These are phyloP conservation scores for Lapara coniferarum DNA, from an alignment of 2,888 invertebrate species.

Conservation along the genomic window DNA sequence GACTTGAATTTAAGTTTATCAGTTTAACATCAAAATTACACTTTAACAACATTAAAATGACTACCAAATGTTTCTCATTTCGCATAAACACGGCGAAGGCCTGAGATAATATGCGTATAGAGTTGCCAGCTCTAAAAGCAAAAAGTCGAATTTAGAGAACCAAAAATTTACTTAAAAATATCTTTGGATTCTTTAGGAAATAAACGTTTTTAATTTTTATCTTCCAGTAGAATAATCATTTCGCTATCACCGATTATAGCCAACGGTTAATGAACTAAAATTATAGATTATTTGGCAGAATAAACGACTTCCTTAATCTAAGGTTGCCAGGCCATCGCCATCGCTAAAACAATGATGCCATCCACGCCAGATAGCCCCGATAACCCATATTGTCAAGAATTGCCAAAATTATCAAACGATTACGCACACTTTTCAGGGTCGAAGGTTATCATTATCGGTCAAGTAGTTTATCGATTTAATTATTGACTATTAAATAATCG, in stretches of 20 bases:
- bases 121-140: too few species aligned
- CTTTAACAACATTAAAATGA: too few species aligned
- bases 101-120: too few species aligned
- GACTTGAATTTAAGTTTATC: too few species aligned
- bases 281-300: not conserved
- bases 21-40: too few species aligned
- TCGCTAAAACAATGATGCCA: not conserved
- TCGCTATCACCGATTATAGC: not conserved
- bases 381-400: not conserved
- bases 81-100: too few species aligned
- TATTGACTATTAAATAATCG: not conserved
- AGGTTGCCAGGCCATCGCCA: not conserved
- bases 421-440: not conserved
- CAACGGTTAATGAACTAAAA: not conserved
- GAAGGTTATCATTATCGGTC: conserved; percentile 1
- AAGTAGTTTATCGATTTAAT: not conserved
- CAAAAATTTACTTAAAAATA: too few species aligned
- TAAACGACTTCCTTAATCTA: not conserved
- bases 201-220: too few species aligned
- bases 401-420: not conserved
- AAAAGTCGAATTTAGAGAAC: too few species aligned
- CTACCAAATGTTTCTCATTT: too few species aligned
- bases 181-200: too few species aligned
- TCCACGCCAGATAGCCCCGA: not conserved
- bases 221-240: too few species aligned